These are phyloP conservation scores for Coregonus ussuriensis DNA, from an alignment of 2,797 vertebrate species.

Conservation along the genomic window DNA sequence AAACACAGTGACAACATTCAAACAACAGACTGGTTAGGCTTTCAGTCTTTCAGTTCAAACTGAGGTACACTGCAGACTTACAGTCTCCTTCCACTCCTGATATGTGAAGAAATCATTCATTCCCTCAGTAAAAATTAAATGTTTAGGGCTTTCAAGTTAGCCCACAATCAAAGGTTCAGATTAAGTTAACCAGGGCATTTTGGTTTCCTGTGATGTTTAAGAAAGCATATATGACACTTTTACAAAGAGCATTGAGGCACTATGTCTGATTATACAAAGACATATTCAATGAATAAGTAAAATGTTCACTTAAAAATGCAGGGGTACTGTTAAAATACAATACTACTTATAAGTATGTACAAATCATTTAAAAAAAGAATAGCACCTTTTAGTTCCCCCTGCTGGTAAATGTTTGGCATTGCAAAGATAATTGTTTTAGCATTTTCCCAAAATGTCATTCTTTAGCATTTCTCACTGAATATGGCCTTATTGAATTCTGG, in stretches of 20 bases:
- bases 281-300: background rate
- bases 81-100: background rate
- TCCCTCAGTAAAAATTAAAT: background rate
- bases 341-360: slow-evolving; percentile 11
- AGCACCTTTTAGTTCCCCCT: slow-evolving; percentile 4
- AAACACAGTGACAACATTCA: background rate
- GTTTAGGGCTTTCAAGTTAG: background rate
- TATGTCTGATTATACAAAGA: background rate
- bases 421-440: slow-evolving; percentile 29
- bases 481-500: slow-evolving; percentile 30
- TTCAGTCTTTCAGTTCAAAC: background rate
- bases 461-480: slow-evolving; percentile 2
- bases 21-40: background rate
- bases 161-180: background rate
- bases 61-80: background rate
- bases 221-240: slow-evolving; percentile 16
- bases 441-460: slow-evolving; percentile 4
- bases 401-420: slow-evolving; percentile 49
- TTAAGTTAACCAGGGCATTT: background rate
- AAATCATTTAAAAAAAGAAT: background rate
- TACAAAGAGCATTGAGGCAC: slow-evolving; percentile 32
- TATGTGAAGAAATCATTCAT: background rate
- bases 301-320: background rate
- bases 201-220: background rate
- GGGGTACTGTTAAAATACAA: slow-evolving; percentile 18